phyloP scores from a whole-genome alignment of 2,797 vertebrate genomes.

The Fringilla coelebs region DNA sequence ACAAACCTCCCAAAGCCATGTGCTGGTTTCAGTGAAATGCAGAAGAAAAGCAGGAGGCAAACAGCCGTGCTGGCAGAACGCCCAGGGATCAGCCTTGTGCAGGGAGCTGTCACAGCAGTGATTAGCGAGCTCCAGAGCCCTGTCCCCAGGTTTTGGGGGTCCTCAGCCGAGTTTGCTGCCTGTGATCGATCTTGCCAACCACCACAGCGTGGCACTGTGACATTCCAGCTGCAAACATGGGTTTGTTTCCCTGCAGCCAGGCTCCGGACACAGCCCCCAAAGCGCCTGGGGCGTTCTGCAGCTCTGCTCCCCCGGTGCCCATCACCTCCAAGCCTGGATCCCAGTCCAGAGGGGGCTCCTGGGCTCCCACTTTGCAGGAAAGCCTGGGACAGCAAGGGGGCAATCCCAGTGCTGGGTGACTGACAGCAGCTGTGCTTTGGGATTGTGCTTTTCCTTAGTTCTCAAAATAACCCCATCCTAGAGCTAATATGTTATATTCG shows the following conservation, averaged over 20 bases:
- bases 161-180: background rate
- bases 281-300: background rate
- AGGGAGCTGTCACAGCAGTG: background rate
- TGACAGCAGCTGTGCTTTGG: background rate
- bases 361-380: background rate
- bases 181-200: background rate
- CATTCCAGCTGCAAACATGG: background rate
- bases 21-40: background rate
- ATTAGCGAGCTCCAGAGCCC: background rate
- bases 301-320: background rate
- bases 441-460: background rate
- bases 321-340: fast-evolving
- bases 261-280: background rate
- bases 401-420: background rate
- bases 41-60: background rate
- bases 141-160: background rate
- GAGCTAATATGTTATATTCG: background rate
- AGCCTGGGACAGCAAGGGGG: background rate
- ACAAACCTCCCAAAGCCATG: background rate
- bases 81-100: fast-evolving
- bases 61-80: background rate
- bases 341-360: background rate
- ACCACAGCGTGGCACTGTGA: slow-evolving; percentile 77
- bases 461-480: background rate
- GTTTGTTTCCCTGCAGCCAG: background rate